Evolutionary conservation across 2,888 invertebrate genomes (phyloP).

Genomic region (Sinopyrophorus schimmeli): DNA sequence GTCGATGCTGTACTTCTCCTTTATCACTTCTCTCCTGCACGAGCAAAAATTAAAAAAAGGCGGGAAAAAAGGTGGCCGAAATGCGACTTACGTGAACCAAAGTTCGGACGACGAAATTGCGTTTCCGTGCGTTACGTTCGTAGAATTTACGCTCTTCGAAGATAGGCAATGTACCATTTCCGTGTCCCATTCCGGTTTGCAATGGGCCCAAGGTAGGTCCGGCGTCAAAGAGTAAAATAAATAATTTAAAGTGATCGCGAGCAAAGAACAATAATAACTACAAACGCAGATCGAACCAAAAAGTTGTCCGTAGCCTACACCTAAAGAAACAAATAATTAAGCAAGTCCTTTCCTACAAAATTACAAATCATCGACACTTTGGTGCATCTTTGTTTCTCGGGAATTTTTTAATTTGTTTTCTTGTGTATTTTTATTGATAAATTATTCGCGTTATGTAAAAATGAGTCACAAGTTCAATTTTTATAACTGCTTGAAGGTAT

Average conservation of each 20-base stretch:
- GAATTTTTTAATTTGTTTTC: too few species aligned
- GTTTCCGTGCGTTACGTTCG: not conserved
- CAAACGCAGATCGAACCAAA: slow-evolving; percentile 67
- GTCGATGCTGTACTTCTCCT: slow-evolving; percentile 55
- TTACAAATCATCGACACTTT: too few species aligned
- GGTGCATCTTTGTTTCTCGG: too few species aligned
- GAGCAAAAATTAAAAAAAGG: not conserved
- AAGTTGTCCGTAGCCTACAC: slow-evolving; percentile 70
- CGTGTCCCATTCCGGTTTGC: slow-evolving; percentile 62
- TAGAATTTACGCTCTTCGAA: not conserved
- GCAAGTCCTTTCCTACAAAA: too few species aligned
- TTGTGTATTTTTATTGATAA: too few species aligned
- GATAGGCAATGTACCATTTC: not conserved
- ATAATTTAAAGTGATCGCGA: slow-evolving; percentile 75
- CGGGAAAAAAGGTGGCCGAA: not conserved
- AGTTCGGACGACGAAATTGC: slow-evolving; percentile 55
- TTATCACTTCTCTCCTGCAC: slow-evolving; percentile 59
- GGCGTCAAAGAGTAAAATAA: slow-evolving; percentile 70
- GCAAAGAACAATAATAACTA: slow-evolving; percentile 76
- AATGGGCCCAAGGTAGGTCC: slow-evolving; percentile 73
- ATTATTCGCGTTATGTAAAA: too few species aligned
- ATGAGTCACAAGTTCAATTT: too few species aligned
- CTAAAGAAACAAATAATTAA: too few species aligned
- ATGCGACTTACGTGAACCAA: slow-evolving; percentile 58
- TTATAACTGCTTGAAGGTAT: too few species aligned